Conservation (phyloP, 2,797 vertebrate genomes). For the Clarias fuscus region DNA sequence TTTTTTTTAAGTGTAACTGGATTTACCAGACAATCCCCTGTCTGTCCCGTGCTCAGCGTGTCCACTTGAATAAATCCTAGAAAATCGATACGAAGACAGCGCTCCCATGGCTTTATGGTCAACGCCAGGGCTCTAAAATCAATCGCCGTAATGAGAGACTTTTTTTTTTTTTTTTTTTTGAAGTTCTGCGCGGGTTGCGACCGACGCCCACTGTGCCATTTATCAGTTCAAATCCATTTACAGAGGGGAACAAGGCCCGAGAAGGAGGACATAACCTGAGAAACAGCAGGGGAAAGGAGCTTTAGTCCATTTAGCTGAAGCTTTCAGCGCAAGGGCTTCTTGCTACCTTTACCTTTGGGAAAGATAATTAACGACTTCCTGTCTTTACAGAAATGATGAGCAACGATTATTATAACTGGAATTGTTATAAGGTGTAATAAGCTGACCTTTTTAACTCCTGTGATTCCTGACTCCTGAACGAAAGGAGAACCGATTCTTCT, state of each 20-base stretch:
- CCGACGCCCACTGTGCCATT: slow-evolving; percentile 63
- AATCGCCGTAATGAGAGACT: slow-evolving; percentile 76
- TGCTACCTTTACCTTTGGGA: background rate
- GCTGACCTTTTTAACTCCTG: background rate
- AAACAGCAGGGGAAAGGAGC: slow-evolving; percentile 37
- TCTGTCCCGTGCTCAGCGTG: slow-evolving; percentile 65
- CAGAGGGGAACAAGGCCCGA: slow-evolving; percentile 56
- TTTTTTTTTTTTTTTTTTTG: slow-evolving; percentile 49
- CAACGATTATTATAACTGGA: background rate
- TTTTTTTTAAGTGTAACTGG: slow-evolving; percentile 41
- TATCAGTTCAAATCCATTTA: slow-evolving; percentile 73
- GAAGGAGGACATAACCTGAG: slow-evolving; percentile 47
- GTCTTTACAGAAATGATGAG: background rate
- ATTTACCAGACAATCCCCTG: slow-evolving; percentile 62
- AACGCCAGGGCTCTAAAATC: slow-evolving; percentile 75
- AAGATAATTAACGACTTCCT: background rate
- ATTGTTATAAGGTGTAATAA: slow-evolving; percentile 10
- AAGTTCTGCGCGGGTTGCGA: slow-evolving; percentile 61
- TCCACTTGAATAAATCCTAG: slow-evolving; percentile 69
- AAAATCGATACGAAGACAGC: slow-evolving; percentile 69
- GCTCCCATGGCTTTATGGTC: slow-evolving; percentile 73
- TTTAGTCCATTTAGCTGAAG: background rate
- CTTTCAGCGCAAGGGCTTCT: background rate
- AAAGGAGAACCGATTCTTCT: background rate
- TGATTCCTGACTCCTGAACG: background rate